Conservation (phyloP, 2,888 invertebrate species). For the Sicus ferrugineus region DNA sequence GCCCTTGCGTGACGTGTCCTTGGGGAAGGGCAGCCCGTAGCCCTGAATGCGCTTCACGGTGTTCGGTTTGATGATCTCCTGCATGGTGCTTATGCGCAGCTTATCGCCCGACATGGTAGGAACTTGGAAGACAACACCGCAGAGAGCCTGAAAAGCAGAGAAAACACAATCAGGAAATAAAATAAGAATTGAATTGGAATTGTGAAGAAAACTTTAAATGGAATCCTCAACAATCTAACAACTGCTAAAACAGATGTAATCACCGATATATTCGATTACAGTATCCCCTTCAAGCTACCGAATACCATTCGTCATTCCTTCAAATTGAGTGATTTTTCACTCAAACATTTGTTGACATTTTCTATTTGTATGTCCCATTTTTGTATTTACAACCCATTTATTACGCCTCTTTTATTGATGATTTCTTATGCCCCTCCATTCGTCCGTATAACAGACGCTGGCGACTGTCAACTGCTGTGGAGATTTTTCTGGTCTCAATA, state of each 20-base stretch:
- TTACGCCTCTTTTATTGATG: constrained; percentile 12
- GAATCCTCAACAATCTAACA: neutral
- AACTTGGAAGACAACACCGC: constrained; percentile 89
- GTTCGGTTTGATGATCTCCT: constrained; percentile 89
- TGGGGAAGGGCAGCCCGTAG: constrained; percentile 92
- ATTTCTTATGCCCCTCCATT: constrained; percentile 1
- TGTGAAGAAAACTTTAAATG: neutral
- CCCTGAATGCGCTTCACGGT: constrained; percentile 89
- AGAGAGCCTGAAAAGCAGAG: constrained; percentile 78
- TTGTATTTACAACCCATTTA: neutral
- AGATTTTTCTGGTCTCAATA: constrained; percentile 5
- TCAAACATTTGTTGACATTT: neutral
- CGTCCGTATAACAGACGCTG: neutral
- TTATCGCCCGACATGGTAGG: constrained; percentile 90
- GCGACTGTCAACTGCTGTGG: constrained; percentile 9
- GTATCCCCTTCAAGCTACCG: neutral
- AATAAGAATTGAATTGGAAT: neutral
- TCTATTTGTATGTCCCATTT: neutral
- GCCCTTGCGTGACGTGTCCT: constrained; percentile 89
- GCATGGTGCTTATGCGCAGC: constrained; percentile 81
- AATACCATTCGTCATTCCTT: neutral
- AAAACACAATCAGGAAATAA: too few relatives aligned
- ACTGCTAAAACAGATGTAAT: neutral
- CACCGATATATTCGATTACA: neutral
- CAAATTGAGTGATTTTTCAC: neutral